Base-by-base conservation (phyloP, 2,113 vertebrate genomes). In the Raja brachyura region DNA sequence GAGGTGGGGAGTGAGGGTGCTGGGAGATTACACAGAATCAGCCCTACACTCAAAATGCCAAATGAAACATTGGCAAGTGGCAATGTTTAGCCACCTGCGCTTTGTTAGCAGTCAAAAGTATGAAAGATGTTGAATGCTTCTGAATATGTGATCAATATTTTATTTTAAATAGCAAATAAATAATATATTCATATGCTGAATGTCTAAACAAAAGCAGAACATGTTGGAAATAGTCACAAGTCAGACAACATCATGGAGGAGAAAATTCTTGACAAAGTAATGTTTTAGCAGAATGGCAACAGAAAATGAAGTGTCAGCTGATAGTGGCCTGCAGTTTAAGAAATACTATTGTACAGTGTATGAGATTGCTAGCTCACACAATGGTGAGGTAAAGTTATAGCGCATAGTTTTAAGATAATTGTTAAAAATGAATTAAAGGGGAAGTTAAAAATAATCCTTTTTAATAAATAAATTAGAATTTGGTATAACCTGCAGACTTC, bases 121-220 rank as follows among this genome's bases (percentile, higher is more conserved):
- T 13, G 28, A 85, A 54, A 28, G 25, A 28, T 59, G 16, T 22
- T 85, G 81, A 74, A 74, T 74, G 20, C 73, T 6, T 0, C 22
- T 74, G 73, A 74, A 25, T 74, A 66, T 66, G 63, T 66, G 63
- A 14, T 66, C 2, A 11, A 66, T 14, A 48, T 48, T 48, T 48
- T 48, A 48, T 48, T 48, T 48, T 48, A 48, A 48, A 48, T 48
- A 3, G 39, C 39, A 48, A 48, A 48, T 66, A 66, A 66, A 66
- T n/a, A n/a, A n/a, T n/a, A n/a, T n/a, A n/a, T 66, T 8, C 63
- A 66, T 8, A 66, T 66, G 4, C 73, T 74, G 2, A 28, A 28
- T 28, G 59, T 86, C 11, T 61, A 86, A 86, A 86, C 81, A 86
- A 86, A 61, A 86, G 59, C 56, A 86, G 81, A 59, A 86, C 59